Evolutionary conservation across 2,888 invertebrate species (phyloP).

Genomic region (Microctonus brassicae): DNA sequence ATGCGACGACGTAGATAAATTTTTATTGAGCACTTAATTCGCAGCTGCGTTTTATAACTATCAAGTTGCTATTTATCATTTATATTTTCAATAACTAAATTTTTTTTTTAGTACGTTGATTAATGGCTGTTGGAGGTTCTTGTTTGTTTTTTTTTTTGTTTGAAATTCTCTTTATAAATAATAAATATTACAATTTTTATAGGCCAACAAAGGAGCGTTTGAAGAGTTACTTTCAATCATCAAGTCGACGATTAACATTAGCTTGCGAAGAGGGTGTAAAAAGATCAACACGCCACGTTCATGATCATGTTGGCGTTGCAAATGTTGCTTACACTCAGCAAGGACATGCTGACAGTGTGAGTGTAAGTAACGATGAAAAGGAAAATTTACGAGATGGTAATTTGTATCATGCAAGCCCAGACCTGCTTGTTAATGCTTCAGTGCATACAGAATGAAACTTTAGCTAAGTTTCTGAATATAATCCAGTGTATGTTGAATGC

Average conservation of each 20-base stretch:
- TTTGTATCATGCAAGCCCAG: slow-evolving; percentile 36
- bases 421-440: slow-evolving; percentile 6
- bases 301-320: slow-evolving; percentile 17
- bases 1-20: neutral
- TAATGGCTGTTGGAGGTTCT: too few species aligned
- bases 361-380: slow-evolving; percentile 52
- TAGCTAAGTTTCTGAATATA: too few species aligned
- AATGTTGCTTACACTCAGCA: slow-evolving; percentile 40
- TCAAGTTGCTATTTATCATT: too few species aligned
- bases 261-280: slow-evolving; percentile 17
- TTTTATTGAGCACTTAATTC: neutral
- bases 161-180: neutral
- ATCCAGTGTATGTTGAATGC: too few species aligned
- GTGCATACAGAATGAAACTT: slow-evolving; percentile 28
- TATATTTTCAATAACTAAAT: too few species aligned
- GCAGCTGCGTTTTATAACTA: too few species aligned
- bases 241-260: slow-evolving; percentile 67
- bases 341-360: slow-evolving; percentile 52
- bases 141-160: neutral
- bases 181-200: slow-evolving; percentile 30
- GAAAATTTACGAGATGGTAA: slow-evolving; percentile 32
- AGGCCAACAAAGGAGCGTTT: slow-evolving; percentile 74
- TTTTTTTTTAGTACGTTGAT: too few species aligned
- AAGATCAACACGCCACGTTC: slow-evolving; percentile 33
- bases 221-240: slow-evolving; percentile 73